Conservation (phyloP, 2,888 invertebrate genomes). For the Drosophila rubida region DNA sequence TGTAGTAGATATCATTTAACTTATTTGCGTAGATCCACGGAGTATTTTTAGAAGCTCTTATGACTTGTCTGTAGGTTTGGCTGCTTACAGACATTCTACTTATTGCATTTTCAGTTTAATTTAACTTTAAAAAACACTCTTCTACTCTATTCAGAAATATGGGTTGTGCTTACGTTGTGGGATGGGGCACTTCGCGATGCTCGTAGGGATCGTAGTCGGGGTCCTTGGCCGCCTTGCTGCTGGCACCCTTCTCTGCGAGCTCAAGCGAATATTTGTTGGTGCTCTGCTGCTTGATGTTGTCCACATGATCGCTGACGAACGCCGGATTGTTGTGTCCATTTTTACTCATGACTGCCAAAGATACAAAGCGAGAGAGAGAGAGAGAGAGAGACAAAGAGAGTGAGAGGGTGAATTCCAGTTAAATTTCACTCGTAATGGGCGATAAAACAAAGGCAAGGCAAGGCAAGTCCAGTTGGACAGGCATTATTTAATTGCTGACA, state of each 20-base stretch:
- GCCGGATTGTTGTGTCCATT: slow-evolving; percentile 84
- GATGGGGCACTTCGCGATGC: slow-evolving; percentile 88
- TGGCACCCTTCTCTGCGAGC: slow-evolving; percentile 82
- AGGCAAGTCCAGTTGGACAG: slow-evolving; percentile 3
- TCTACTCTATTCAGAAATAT: neutral
- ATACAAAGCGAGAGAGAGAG: neutral
- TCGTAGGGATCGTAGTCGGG: slow-evolving; percentile 89
- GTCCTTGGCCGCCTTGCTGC: slow-evolving; percentile 69
- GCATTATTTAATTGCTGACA: slow-evolving; percentile 73
- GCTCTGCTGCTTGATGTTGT: slow-evolving; percentile 65
- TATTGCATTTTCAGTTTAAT: no score
- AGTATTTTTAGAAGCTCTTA: no score
- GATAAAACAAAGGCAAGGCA: slow-evolving; percentile 34
- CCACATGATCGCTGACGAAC: slow-evolving; percentile 82
- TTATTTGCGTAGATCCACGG: no score
- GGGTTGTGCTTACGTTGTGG: slow-evolving; percentile 89
- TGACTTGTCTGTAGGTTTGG: no score
- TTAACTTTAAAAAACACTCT: no score
- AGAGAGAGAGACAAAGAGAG: neutral
- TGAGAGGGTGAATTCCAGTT: slow-evolving; percentile 14
- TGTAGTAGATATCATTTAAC: no score
- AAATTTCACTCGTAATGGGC: slow-evolving; percentile 33
- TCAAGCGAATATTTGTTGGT: slow-evolving; percentile 80
- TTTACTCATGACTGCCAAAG: slow-evolving; percentile 77
- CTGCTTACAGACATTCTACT: no score